A percentile compares a stretch with the other conserved stretches of the same genome.
These are phyloP conservation scores for Podotricha telesiphe DNA, from an alignment of 2,888 invertebrate genomes.

Conservation along the genomic window DNA sequence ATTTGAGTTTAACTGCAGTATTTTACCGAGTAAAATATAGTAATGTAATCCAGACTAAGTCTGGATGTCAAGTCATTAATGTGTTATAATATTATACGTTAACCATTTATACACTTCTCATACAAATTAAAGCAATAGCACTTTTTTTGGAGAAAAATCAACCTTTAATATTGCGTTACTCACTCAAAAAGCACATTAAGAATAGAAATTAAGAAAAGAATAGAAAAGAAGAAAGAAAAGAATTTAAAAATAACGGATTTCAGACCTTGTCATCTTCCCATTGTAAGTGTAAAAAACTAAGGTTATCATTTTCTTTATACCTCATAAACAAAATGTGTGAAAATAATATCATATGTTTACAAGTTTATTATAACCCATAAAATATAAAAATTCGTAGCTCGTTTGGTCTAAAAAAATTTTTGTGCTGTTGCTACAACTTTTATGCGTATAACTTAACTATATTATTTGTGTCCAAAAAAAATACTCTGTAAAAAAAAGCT, in stretches of 20 bases:
- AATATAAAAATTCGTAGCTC: neutral
- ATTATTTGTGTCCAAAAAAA: neutral
- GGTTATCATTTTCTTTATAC: no score
- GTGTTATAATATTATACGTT: neutral
- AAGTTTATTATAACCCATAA: neutral
- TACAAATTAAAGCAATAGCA: neutral
- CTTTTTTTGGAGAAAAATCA: neutral
- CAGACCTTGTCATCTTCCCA: neutral
- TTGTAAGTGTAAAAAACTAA: no score
- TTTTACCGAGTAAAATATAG: conserved; percentile 14
- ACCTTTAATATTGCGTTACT: neutral
- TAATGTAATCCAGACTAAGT: conserved; percentile 8
- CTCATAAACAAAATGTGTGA: no score
- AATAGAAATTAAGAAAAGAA: no score
- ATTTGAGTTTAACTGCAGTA: conserved; percentile 29
- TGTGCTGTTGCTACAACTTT: neutral
- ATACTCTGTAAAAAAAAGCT: neutral
- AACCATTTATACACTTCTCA: neutral
- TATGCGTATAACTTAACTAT: neutral
- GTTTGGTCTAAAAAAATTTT: neutral
- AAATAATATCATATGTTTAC: no score
- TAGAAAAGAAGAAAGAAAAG: no score
- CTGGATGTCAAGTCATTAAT: conserved; percentile 1
- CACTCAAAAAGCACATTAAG: neutral
- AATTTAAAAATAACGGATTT: no score